Conservation (phyloP, 2,888 invertebrate species). For the Lymantria monacha region DNA sequence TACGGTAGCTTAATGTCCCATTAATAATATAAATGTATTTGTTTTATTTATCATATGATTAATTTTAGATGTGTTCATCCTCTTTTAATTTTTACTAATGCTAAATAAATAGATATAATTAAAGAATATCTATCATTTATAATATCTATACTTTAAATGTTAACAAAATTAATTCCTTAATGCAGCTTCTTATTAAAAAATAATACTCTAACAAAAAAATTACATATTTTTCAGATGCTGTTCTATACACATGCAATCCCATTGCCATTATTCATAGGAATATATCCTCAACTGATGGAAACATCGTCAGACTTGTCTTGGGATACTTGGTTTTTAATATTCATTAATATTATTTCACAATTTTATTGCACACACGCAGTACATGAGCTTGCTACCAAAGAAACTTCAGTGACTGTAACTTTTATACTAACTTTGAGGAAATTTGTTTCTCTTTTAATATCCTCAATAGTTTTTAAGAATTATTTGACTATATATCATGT, state of each 20-base stretch:
- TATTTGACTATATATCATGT: slow-evolving; percentile 63
- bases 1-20: too few relatives aligned
- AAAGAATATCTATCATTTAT: too few relatives aligned
- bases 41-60: too few relatives aligned
- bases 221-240: slow-evolving; percentile 62
- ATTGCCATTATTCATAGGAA: slow-evolving; percentile 59
- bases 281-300: slow-evolving; percentile 51
- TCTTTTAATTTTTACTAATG: too few relatives aligned
- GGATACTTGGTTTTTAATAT: slow-evolving; percentile 55
- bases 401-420: slow-evolving; percentile 67
- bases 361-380: slow-evolving; percentile 69
- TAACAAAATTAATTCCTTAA: too few relatives aligned
- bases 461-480: slow-evolving; percentile 70
- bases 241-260: slow-evolving; percentile 69
- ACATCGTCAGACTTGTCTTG: slow-evolving; percentile 39
- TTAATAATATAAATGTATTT: too few relatives aligned
- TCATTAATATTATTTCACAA: slow-evolving; percentile 58
- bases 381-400: slow-evolving; percentile 64
- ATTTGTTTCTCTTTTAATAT: slow-evolving; percentile 65
- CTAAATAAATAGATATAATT: too few relatives aligned
- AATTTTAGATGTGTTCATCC: too few relatives aligned
- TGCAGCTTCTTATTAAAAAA: too few relatives aligned
- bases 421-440: slow-evolving; percentile 71
- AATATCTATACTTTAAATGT: too few relatives aligned
- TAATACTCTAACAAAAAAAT: too few relatives aligned